A percentile compares a stretch with the other conserved stretches of the same genome.
phyloP scores from a whole-genome alignment of 2,797 vertebrate genomes.

The Salmo trutta region DNA sequence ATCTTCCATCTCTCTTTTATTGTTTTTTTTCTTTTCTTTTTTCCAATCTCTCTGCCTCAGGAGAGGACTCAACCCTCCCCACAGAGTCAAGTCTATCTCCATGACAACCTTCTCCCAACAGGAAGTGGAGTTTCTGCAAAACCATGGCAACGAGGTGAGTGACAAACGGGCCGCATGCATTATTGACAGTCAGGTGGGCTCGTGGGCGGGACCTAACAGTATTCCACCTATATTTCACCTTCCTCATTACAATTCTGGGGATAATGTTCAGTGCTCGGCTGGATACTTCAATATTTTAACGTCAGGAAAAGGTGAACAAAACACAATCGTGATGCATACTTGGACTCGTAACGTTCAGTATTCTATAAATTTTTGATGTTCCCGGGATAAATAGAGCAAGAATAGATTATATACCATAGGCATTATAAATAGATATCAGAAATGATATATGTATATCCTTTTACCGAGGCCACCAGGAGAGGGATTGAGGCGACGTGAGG shows the following conservation, averaged over 20 bases:
- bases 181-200: slow-evolving; percentile 4
- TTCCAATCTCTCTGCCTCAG: slow-evolving; percentile 63
- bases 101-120: slow-evolving; percentile 94
- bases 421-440: neutral
- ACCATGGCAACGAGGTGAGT: slow-evolving; percentile 90
- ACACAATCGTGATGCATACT: neutral
- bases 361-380: neutral
- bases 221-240: neutral
- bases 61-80: slow-evolving; percentile 91
- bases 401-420: neutral
- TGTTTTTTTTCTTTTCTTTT: slow-evolving; percentile 33
- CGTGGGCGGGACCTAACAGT: slow-evolving; percentile 9
- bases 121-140: slow-evolving; percentile 91
- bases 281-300: neutral
- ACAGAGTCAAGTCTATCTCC: slow-evolving; percentile 94
- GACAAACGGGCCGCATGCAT: slow-evolving; percentile 4
- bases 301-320: neutral
- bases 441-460: neutral
- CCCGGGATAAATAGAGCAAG: neutral
- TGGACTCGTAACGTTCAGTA: neutral
- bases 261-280: neutral
- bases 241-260: neutral
- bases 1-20: slow-evolving; percentile 13
- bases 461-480: neutral
- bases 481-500: neutral